A percentile compares a stretch with the other conserved stretches of the same genome.
phyloP scores from a whole-genome alignment of 2,888 invertebrate genomes.

The Mesoligia furuncula region DNA sequence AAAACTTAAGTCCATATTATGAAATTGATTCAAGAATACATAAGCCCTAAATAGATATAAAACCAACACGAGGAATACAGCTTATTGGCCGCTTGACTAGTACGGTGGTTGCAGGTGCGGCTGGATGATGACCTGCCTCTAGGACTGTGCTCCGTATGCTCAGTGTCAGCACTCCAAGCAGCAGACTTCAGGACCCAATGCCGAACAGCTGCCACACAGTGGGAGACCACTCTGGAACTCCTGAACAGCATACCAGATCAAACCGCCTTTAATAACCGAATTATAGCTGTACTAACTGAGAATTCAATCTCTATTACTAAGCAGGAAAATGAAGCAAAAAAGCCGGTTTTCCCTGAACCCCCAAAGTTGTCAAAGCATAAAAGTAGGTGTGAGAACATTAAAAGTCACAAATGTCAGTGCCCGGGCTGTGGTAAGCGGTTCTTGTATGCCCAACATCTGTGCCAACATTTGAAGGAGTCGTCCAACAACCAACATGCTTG shows the following conservation, averaged over 20 bases:
- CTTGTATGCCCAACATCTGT: slow-evolving; percentile 73
- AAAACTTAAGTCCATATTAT: neutral
- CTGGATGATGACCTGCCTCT: slow-evolving; percentile 79
- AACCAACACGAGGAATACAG: slow-evolving; percentile 61
- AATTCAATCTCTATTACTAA: slow-evolving; percentile 70
- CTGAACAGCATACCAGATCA: slow-evolving; percentile 71
- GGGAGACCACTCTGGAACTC: slow-evolving; percentile 76
- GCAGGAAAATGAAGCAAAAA: slow-evolving; percentile 5
- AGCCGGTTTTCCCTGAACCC: neutral
- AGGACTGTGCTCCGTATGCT: slow-evolving; percentile 81
- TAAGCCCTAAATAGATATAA: slow-evolving; percentile 1
- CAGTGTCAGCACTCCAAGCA: slow-evolving; percentile 75
- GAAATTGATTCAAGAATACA: neutral
- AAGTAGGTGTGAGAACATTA: slow-evolving; percentile 37
- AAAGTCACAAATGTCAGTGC: slow-evolving; percentile 73
- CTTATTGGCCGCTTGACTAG: slow-evolving; percentile 81
- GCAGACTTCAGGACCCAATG: slow-evolving; percentile 80
- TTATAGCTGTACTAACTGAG: slow-evolving; percentile 73
- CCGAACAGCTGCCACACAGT: slow-evolving; percentile 72
- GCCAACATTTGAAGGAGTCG: slow-evolving; percentile 81
- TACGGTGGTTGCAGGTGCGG: slow-evolving; percentile 85
- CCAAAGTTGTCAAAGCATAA: slow-evolving; percentile 22
- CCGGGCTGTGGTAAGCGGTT: slow-evolving; percentile 80
- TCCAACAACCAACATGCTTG: slow-evolving; percentile 80
- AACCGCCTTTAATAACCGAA: slow-evolving; percentile 42